Evolutionary conservation across 2,888 invertebrate genomes (phyloP), one percentile per base, ranked within the genome.

Genomic region (Aphidoletes aphidimyza): DNA sequence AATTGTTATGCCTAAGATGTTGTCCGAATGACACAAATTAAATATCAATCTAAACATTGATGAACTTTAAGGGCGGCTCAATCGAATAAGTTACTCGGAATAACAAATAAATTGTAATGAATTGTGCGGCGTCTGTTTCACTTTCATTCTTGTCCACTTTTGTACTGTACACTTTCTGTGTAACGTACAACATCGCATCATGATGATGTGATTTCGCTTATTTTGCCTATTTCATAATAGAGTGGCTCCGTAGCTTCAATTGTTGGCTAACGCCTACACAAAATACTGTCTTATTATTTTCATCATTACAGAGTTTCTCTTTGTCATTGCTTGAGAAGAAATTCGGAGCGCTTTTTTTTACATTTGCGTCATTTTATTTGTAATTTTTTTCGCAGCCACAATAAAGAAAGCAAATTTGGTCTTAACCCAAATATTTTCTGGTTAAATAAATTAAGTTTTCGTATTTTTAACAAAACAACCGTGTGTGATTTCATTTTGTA

Each of bases 91-190:
- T n/a, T n/a, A n/a, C n/a, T n/a, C n/a, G n/a, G n/a, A n/a, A n/a
- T n/a, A n/a, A n/a, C n/a, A n/a, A n/a, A n/a, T n/a, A n/a, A n/a
- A n/a, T n/a, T n/a, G n/a, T n/a, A n/a, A n/a, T n/a, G n/a, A n/a
- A n/a, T n/a, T n/a, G n/a, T n/a, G n/a, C n/a, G n/a, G 34, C 3
- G 11, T 69, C n/a, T n/a, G 14, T 69, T 69, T 69, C 69, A 69
- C 69, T 69, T 69, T 69, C 69, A 69, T 69, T 26, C 69, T 54
- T 69, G 69, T 30, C 69, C 69, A 30, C 30, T 54, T 22, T 30
- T 54, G 54, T 34, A 30, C 34, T 17, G 26, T 26, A 22, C n/a
- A n/a, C n/a, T 54, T 54, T 22, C 22, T 54, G 22, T 54, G 9
- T 11, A 2, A 69, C 69, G 69, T 30, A 2, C 47, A 19, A n/a